phyloP scores from a whole-genome alignment of 2,888 invertebrate species.

The Pheosia tremula region DNA sequence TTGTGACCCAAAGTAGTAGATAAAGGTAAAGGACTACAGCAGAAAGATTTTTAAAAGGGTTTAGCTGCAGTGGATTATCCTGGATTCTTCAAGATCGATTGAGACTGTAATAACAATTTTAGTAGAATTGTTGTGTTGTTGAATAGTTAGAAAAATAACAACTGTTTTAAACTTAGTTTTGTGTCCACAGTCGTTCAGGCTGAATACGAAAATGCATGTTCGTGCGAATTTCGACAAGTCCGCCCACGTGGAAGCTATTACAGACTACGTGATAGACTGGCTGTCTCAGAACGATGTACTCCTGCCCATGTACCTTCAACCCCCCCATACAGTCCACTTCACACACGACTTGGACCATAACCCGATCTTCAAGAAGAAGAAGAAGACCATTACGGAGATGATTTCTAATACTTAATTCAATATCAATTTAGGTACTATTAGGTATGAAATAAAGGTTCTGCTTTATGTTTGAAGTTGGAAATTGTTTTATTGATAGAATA shows the following conservation, averaged over 20 bases:
- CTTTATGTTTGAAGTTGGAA: neutral
- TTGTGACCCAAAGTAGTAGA: no score
- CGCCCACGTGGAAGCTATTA: slow-evolving; percentile 63
- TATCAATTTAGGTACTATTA: neutral
- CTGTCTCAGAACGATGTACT: slow-evolving; percentile 61
- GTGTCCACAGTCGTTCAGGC: slow-evolving; percentile 40
- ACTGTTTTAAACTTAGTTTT: neutral
- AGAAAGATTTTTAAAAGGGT: no score
- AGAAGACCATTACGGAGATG: slow-evolving; percentile 23
- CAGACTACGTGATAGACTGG: slow-evolving; percentile 70
- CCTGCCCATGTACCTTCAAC: slow-evolving; percentile 68
- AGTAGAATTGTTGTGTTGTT: no score
- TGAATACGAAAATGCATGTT: slow-evolving; percentile 38
- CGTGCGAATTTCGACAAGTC: slow-evolving; percentile 62
- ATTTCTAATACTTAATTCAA: neutral
- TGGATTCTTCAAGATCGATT: no score
- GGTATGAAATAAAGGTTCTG: neutral
- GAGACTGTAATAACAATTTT: no score
- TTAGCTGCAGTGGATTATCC: no score
- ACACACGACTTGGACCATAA: slow-evolving; percentile 45
- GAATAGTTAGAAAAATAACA: no score
- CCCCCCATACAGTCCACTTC: slow-evolving; percentile 43
- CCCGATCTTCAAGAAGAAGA: slow-evolving; percentile 47
- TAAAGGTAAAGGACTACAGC: no score
- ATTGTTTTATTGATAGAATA: no score